Evolutionary conservation across 92 coral and sea anemone genomes (phyloP).

Genomic region (Phymanthus crucifer): DNA sequence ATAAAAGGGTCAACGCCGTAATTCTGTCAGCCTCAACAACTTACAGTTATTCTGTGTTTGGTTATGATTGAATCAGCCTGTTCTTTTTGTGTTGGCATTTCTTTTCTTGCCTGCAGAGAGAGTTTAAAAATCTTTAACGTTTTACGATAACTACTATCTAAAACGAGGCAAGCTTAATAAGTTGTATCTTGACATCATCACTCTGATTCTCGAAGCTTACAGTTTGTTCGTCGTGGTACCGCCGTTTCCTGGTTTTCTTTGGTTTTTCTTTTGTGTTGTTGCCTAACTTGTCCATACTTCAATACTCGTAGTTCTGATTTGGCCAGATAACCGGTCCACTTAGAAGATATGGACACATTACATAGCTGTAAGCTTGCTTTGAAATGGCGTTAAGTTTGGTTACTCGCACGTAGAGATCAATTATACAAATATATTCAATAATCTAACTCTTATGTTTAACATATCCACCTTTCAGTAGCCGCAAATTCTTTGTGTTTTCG

Average conservation of each 20-base stretch:
- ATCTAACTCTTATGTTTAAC: too few species aligned
- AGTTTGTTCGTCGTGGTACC: slow-evolving; percentile 23
- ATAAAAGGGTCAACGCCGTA: background rate
- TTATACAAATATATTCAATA: too few species aligned
- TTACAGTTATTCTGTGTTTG: slow-evolving; percentile 49
- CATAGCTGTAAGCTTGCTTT: too few species aligned
- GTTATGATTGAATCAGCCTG: slow-evolving; percentile 42
- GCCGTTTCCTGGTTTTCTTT: slow-evolving; percentile 20
- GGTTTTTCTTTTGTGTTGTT: slow-evolving; percentile 9
- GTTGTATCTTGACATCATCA: too few species aligned
- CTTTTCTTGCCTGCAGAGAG: slow-evolving; percentile 8
- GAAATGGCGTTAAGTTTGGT: too few species aligned
- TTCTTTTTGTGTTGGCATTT: background rate
- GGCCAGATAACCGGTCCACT: background rate
- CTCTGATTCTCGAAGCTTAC: too few species aligned
- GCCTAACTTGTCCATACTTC: background rate
- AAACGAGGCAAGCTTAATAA: too few species aligned
- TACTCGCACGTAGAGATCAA: too few species aligned
- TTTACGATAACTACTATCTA: too few species aligned
- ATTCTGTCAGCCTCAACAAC: background rate
- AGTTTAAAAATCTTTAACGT: too few species aligned
- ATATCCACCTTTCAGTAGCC: too few species aligned
- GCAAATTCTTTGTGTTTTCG: too few species aligned
- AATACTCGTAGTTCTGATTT: slow-evolving; percentile 1
- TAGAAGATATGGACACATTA: background rate